Percentiles rank a stretch among this genome's conserved stretches.
These are phyloP conservation scores for Physeter macrocephalus DNA, from an alignment of 2,113 vertebrate species.

Conservation along the genomic window DNA sequence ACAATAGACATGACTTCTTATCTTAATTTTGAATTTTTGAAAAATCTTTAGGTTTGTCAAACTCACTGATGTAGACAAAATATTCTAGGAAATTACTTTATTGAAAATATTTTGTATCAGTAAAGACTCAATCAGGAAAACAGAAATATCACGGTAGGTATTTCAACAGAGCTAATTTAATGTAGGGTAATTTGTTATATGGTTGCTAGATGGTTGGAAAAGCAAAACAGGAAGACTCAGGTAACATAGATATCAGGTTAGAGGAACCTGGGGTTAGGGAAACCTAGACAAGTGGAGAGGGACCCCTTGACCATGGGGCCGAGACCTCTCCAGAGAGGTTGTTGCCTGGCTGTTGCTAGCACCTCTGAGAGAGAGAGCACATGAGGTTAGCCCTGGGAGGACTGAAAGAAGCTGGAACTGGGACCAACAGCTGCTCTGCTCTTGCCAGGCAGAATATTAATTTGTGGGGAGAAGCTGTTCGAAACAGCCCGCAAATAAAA, in stretches of 20 bases:
- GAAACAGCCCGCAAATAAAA: not conserved
- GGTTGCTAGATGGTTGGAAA: not conserved
- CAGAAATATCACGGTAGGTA: not conserved
- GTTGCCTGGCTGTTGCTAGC: not conserved
- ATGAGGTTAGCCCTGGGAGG: rapidly evolving
- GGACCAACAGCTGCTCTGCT: not conserved
- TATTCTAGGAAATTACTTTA: not conserved
- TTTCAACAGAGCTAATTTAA: not conserved
- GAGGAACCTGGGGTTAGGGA: not conserved
- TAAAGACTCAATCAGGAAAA: not conserved
- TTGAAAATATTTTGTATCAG: not conserved
- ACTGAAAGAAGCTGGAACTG: not conserved
- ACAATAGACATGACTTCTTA: not conserved
- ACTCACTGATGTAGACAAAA: not conserved
- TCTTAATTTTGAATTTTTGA: not conserved
- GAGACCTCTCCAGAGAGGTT: not conserved
- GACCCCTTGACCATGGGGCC: not conserved
- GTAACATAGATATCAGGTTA: not conserved
- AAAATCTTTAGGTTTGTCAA: not conserved
- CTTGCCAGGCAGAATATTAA: not conserved
- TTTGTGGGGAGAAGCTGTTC: not conserved
- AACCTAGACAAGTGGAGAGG: not conserved
- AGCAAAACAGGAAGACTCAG: not conserved
- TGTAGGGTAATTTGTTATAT: not conserved
- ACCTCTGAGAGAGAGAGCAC: rapidly evolving